Percentiles rank a stretch among this genome's conserved stretches.
Evolutionary conservation across 1,140 invertebrate genomes (phyloP).

Genomic region (Caenorhabditis remanei): DNA sequence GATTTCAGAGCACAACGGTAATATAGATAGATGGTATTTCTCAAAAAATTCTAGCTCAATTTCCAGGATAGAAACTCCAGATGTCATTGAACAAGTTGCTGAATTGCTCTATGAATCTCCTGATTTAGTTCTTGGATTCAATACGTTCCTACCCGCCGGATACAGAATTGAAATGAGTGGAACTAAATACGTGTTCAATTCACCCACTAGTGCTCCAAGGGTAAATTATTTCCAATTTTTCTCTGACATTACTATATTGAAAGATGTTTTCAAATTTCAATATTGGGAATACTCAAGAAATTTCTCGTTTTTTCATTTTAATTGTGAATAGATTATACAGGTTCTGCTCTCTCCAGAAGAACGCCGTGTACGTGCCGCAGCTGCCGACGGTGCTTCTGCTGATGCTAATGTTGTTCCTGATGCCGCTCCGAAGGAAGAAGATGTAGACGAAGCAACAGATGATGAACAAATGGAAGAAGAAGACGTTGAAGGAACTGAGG

Average conservation of each 20-base stretch:
- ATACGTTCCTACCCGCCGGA: conserved; percentile 19
- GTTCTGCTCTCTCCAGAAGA: neutral
- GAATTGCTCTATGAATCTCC: conserved; percentile 17
- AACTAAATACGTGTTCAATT: neutral
- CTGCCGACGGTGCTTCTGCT: neutral
- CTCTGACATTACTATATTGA: too few relatives aligned
- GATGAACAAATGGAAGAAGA: neutral
- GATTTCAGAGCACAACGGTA: conserved; percentile 43
- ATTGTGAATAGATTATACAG: neutral
- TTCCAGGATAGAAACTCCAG: conserved; percentile 29
- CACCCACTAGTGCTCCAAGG: neutral
- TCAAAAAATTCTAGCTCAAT: neutral
- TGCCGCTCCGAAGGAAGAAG: neutral
- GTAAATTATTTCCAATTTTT: neutral
- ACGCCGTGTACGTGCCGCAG: neutral
- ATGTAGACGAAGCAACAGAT: neutral
- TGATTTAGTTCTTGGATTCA: conserved; percentile 35
- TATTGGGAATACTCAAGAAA: neutral
- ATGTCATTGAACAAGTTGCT: conserved; percentile 30
- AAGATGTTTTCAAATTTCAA: too few relatives aligned
- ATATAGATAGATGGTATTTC: neutral
- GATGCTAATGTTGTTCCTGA: neutral
- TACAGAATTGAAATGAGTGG: neutral
- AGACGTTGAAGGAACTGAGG: neutral
- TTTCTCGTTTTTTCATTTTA: neutral